Conservation (phyloP, 2,797 vertebrate genomes). For the Hydrophis major region DNA sequence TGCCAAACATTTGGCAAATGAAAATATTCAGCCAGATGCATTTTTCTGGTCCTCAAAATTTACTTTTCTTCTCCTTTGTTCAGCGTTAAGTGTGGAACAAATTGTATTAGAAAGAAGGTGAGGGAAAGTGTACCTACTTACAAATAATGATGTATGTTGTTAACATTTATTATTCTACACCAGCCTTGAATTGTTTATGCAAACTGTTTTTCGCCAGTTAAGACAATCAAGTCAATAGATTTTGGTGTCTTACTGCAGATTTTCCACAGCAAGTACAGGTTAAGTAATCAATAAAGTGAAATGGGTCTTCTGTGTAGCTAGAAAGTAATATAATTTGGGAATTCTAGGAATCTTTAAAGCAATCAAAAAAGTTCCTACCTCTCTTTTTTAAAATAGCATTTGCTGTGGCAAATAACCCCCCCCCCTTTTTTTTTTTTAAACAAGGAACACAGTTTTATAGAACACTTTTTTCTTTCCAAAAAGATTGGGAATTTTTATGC, state of each 20-base stretch:
- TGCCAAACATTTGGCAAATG: slow-evolving; percentile 23
- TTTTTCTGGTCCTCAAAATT: background rate
- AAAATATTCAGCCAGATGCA: slow-evolving; percentile 22
- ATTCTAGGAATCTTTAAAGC: background rate
- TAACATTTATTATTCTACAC: background rate
- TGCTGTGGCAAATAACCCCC: background rate
- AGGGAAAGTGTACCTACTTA: background rate
- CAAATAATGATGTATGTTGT: background rate
- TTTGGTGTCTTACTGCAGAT: background rate
- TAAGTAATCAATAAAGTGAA: slow-evolving; percentile 13
- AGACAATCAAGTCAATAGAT: background rate
- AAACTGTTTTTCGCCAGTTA: background rate
- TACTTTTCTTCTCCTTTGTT: slow-evolving; percentile 17
- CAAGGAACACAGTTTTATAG: background rate
- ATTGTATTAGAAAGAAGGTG: slow-evolving; percentile 16
- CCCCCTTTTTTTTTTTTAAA: background rate
- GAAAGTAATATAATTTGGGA: slow-evolving; percentile 15
- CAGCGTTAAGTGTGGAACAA: slow-evolving; percentile 34
- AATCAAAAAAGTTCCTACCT: background rate
- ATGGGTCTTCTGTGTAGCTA: slow-evolving; percentile 3
- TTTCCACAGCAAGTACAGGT: background rate
- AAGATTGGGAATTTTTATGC: background rate
- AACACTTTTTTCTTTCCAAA: background rate
- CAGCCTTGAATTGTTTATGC: background rate
- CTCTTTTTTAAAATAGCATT: background rate